Conservation (phyloP, 1,140 invertebrate genomes). For the Lepidurus couesii region DNA sequence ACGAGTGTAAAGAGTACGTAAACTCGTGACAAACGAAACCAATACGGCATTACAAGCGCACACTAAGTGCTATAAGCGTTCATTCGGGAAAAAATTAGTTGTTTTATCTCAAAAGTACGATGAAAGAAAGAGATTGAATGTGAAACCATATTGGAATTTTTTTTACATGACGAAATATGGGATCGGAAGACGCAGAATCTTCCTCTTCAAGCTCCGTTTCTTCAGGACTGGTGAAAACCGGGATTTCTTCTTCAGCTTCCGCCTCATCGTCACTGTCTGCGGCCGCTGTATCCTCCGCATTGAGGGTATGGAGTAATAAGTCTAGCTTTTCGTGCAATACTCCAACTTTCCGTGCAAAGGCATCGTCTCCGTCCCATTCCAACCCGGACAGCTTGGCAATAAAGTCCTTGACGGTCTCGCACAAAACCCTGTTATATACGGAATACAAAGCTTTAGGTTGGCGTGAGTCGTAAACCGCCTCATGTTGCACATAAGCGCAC, state of each 20-base stretch:
- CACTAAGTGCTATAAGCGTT: too few relatives aligned
- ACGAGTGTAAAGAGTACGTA: too few relatives aligned
- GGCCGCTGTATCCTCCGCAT: conserved; percentile 53
- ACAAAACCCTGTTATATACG: conserved; percentile 53
- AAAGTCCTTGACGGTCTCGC: conserved; percentile 75
- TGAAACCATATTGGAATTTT: neutral
- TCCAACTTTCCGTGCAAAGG: conserved; percentile 60
- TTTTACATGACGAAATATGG: neutral
- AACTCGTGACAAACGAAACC: too few relatives aligned
- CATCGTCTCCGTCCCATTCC: conserved; percentile 39
- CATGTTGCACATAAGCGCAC: neutral
- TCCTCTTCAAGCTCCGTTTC: neutral
- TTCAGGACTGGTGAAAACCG: neutral
- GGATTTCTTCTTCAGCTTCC: neutral
- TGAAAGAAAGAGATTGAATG: too few relatives aligned
- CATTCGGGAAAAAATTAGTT: too few relatives aligned
- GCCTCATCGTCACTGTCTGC: conserved; percentile 11
- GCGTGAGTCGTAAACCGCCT: conserved; percentile 8
- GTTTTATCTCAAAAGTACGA: too few relatives aligned
- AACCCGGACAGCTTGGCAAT: conserved; percentile 48
- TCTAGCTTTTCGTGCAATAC: conserved; percentile 71
- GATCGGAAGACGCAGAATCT: conserved; percentile 1
- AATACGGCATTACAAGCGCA: too few relatives aligned
- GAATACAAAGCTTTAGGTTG: conserved; percentile 33
- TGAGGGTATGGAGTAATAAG: conserved; percentile 63